phyloP scores from a whole-genome alignment of 2,888 invertebrate species.

The Pasiphila rectangulata region DNA sequence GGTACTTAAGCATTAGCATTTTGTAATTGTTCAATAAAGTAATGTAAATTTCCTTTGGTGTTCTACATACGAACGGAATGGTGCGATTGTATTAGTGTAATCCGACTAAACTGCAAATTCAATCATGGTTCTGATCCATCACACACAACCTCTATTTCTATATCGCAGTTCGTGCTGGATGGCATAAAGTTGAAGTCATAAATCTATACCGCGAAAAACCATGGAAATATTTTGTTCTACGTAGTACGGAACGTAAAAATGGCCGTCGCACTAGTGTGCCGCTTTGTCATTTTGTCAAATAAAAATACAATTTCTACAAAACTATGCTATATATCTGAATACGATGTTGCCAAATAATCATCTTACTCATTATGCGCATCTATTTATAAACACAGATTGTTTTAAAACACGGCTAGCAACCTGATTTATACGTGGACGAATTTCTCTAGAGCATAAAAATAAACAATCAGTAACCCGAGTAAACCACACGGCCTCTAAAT shows the following conservation, averaged over 20 bases:
- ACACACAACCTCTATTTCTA: no score
- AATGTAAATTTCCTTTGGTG: no score
- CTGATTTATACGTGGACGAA: conserved; percentile 51
- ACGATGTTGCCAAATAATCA: conserved; percentile 47
- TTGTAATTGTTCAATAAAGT: no score
- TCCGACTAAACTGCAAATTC: no score
- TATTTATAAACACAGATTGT: conserved; percentile 29
- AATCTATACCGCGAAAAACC: no score
- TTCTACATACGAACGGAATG: no score
- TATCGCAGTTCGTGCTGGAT: no score
- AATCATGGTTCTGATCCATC: no score
- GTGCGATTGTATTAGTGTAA: no score
- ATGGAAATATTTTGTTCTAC: conserved; percentile 10
- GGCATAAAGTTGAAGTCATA: no score
- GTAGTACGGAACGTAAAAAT: conserved; percentile 42
- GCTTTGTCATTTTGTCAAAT: conserved; percentile 11
- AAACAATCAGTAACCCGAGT: conserved; percentile 54
- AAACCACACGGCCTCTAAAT: conserved; percentile 43
- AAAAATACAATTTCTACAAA: conserved; percentile 15
- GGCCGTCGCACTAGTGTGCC: conserved; percentile 33
- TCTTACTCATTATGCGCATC: conserved; percentile 44
- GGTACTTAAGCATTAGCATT: no score
- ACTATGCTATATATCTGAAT: conserved; percentile 33
- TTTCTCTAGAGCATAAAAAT: conserved; percentile 54
- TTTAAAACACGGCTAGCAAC: conserved; percentile 38